Evolutionary conservation across 23 tunicate species (phyloP), one percentile per base, ranked within the genome.

Genomic region (Pegea sp.): DNA sequence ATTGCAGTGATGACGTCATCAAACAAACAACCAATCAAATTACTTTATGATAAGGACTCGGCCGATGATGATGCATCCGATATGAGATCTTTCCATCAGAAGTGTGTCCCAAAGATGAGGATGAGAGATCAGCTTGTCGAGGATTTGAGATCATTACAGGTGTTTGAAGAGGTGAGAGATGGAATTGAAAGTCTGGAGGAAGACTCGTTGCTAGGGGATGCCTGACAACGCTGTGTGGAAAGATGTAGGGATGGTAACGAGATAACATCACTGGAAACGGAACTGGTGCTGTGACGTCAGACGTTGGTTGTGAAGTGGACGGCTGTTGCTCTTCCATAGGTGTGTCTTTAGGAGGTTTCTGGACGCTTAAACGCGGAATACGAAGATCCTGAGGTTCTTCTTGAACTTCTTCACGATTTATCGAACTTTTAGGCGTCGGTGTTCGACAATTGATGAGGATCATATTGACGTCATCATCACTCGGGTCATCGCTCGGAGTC

Each of bases 381-480:
- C 67, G 32, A 16, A 74, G 64, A 60, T 74, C 84, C 30, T 74
- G 72, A 18, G 84, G 84, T 65, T 74, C 67, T 22, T 74, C 84
- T 22, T 42, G 19, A 7, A 42, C 27, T 3, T 60, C 56, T 32
- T 32, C 54, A 19, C 23, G 24, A 7, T 30, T 22, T 13, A 30
- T 30, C 25, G 26, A 30, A 2, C 18, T 4, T 28, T n/a, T 63
- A 4, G 65, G 30, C 5, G 64, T 33, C 1, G 75, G 75, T 29
- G 66, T 59, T 5, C 58, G 21, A 3, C 62, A 26, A 23, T 72
- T 55, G 29, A 72, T 58, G 20, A 72, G 26, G 18, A 72, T 72
- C 34, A 62, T 70, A 1, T 49, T 64, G 3, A 71, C 27, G 27
- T 70, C 78, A 20, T 49, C 43, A 0, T 84, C 84, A 5, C 48